A percentile compares a stretch with the other conserved stretches of the same genome.
phyloP scores from a whole-genome alignment of 2,113 vertebrate genomes.

The Rhizomys pruinosus region DNA sequence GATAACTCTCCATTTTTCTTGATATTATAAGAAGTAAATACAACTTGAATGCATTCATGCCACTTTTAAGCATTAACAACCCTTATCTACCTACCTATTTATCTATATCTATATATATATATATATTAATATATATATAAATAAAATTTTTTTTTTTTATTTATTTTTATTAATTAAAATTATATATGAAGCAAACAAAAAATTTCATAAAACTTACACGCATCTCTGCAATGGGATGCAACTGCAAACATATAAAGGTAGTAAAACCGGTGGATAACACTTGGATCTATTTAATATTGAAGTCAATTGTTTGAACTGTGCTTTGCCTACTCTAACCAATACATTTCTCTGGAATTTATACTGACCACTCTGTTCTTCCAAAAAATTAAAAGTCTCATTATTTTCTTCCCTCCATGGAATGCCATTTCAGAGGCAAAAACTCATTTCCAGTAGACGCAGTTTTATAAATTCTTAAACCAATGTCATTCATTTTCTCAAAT shows the following conservation, averaged over 20 bases:
- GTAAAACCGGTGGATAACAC: neutral
- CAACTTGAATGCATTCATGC: neutral
- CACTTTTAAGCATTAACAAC: conserved; percentile 35
- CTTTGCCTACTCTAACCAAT: neutral
- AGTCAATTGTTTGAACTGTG: neutral
- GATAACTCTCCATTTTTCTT: neutral
- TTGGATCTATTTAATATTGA: neutral
- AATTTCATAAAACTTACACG: neutral
- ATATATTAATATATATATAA: too few species aligned
- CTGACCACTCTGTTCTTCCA: neutral
- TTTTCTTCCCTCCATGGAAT: neutral
- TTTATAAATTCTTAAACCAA: conserved; percentile 32
- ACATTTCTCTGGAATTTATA: neutral
- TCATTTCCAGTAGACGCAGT: neutral
- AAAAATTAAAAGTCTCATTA: conserved; percentile 34
- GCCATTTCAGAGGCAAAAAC: conserved; percentile 14
- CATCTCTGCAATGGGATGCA: neutral
- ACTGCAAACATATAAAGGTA: neutral
- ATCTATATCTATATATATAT: too few species aligned
- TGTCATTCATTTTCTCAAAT: neutral
- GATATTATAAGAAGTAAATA: conserved; percentile 12
- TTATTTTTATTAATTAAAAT: too few species aligned
- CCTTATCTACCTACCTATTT: too few species aligned
- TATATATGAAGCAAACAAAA: neutral
- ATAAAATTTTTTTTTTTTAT: too few species aligned